Base-by-base conservation (phyloP, 2,113 vertebrate genomes). In the Ibidorhyncha struthersii region DNA sequence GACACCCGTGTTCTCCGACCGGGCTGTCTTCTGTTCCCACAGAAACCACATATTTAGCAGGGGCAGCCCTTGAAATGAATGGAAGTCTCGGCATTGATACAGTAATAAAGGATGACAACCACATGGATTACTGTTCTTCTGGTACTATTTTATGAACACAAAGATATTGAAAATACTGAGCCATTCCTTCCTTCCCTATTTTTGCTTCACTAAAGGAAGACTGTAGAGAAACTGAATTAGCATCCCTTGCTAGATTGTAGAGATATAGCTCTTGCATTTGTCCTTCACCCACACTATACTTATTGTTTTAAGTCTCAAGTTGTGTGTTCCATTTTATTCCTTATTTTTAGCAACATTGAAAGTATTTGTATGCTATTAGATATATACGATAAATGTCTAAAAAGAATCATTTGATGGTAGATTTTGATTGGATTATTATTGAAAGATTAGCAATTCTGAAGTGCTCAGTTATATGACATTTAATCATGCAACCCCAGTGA, bases 11-110 rank as follows among this genome's bases (percentile, higher is more conserved):
- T 71, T 83, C 63, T 86, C 49, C 7, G 7, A 45, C 27, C 27
- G 66, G 11, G 10, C 27, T 71, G 53, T 69, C 86, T 92, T 89
- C 70, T 94, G 50, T 81, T 95, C 89, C 74, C 50, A 87, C 66
- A 94, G 74, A 97, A 97, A 87, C 82, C 71, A 94, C 38, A 10
- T 14, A 32, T 73, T 79, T 89, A 66, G 72, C 70, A 50, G 61
- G 73, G 69, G 52, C 36, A 79, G 76, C 61, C 56, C 70, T 85
- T 89, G 86, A 91, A 77, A 89, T 70, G 47, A 87, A 89, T 65
- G 41, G 32, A 91, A 82, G n/a, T 62, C 58, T 84, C 56, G 1
- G 6, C 69, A 79, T 94, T 89, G 85, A 93, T 21, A 62, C 30
- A 90, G 59, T 53, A 82, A 93, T 89, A 88, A 96, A 89, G 62